Base-by-base conservation (phyloP, 1,140 invertebrate species). In the Gryon sp. region DNA sequence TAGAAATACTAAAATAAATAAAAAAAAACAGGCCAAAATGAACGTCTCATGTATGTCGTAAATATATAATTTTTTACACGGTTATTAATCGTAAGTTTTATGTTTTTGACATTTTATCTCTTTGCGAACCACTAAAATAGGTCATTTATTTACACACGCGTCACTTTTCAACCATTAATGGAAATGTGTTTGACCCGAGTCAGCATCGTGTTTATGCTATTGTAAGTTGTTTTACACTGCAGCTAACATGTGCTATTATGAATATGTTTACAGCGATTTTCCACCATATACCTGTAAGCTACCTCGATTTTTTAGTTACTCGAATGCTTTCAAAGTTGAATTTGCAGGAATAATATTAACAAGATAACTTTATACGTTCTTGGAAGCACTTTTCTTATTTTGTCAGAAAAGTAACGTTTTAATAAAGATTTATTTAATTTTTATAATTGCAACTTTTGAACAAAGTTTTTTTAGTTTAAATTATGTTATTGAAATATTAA, bases 241-340 rank as follows among this genome's bases (percentile, higher is more conserved):
- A 18, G 38, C 62, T 45, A n/a, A 66, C 24, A 40, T 66, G 38
- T 68, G 45, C 50, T 57, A 53, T 59, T 68, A 68, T 36, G 50
- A 43, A 41, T 45, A 45, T 19, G 28, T 55, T 45, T 66, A 59
- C 52, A 68, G 38, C 45, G 60, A 68, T 57, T 68, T 59, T 68
- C 48, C 50, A 68, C 48, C 48, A 66, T 48, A 66, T 53, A 53
- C 48, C 62, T 41, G 22, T 34, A 16, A 19, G 48, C 40, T 24
- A 32, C 36, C 38, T 66, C 48, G 36, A 55, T 55, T 41, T 43
- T 50, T 30, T 36, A n/a, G 16, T 30, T 24, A 15, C 59, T 40
- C 36, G 45, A 30, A 19, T 28, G 32, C 12, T 55, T 43, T 53
- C 20, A 28, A 28, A 41, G 30, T 16, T 11, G 28, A 22, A 40